phyloP scores from a whole-genome alignment of 2,888 invertebrate genomes.

The Caenorhabditis japonica region DNA sequence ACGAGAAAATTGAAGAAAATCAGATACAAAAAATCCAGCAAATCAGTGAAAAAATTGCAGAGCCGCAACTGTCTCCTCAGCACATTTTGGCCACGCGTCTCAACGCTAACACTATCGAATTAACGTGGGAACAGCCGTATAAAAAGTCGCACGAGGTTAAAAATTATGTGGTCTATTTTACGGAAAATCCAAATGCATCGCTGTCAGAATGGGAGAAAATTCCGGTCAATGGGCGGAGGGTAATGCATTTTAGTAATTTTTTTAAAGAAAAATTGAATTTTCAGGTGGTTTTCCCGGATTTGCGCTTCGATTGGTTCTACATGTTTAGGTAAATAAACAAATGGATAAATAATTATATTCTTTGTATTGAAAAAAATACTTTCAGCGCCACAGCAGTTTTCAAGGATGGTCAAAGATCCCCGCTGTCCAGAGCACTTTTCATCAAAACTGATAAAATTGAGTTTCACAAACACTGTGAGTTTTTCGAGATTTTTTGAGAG shows the following conservation, averaged over 20 bases:
- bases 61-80: constrained; percentile 75
- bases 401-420: constrained; percentile 73
- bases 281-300: constrained; percentile 74
- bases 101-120: constrained; percentile 73
- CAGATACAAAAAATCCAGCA: no score
- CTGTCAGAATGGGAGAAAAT: constrained; percentile 75
- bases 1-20: no score
- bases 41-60: constrained; percentile 47
- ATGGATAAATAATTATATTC: constrained; percentile 4
- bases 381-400: constrained; percentile 72
- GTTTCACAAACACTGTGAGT: constrained; percentile 71
- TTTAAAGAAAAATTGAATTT: constrained; percentile 3
- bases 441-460: constrained; percentile 76
- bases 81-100: constrained; percentile 73
- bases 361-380: not conserved
- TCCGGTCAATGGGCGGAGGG: constrained; percentile 70
- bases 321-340: constrained; percentile 65
- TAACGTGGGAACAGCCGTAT: constrained; percentile 76
- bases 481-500: not conserved
- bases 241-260: constrained; percentile 4
- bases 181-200: constrained; percentile 73
- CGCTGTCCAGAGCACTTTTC: constrained; percentile 73
- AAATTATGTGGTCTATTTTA: constrained; percentile 76
- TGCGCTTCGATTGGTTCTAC: constrained; percentile 76
- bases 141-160: constrained; percentile 75